phyloP scores from a whole-genome alignment of 1,140 invertebrate genomes.

The Araneus ventricosus region DNA sequence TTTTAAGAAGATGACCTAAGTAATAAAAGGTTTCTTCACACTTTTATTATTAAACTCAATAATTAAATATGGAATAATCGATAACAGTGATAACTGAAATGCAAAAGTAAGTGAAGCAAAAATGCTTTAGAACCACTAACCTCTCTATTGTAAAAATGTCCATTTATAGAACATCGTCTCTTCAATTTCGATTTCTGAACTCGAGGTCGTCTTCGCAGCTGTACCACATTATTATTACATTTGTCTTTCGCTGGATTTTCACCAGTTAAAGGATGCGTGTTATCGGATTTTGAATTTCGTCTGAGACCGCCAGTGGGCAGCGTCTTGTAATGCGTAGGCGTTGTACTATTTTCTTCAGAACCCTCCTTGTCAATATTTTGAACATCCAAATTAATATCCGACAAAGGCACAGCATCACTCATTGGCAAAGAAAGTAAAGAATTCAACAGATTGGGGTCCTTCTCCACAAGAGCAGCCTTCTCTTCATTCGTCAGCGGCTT shows the following conservation, averaged over 20 bases:
- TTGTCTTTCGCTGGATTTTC: constrained; percentile 39
- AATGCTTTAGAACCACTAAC: constrained; percentile 76
- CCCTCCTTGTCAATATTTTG: constrained; percentile 39
- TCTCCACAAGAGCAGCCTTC: constrained; percentile 62
- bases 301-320: constrained; percentile 65
- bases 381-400: constrained; percentile 60
- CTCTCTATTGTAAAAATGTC: constrained; percentile 92
- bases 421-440: constrained; percentile 68
- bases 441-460: constrained; percentile 69
- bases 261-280: constrained; percentile 38
- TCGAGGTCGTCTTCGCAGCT: constrained; percentile 48
- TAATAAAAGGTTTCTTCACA: too few species aligned
- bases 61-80: too few species aligned
- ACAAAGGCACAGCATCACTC: constrained; percentile 71
- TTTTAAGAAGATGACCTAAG: too few species aligned
- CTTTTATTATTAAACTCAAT: too few species aligned
- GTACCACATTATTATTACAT: constrained; percentile 45
- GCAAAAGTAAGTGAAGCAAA: too few species aligned
- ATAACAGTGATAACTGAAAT: too few species aligned
- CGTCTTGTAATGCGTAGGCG: constrained; percentile 66
- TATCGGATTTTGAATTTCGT: constrained; percentile 47
- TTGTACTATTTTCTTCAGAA: neutral
- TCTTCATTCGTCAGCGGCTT: constrained; percentile 47
- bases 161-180: constrained; percentile 91
- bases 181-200: constrained; percentile 77